A percentile compares a stretch with the other conserved stretches of the same genome.
Conservation (phyloP, 2,797 vertebrate genomes). For the Coranthus polyacanthus region DNA sequence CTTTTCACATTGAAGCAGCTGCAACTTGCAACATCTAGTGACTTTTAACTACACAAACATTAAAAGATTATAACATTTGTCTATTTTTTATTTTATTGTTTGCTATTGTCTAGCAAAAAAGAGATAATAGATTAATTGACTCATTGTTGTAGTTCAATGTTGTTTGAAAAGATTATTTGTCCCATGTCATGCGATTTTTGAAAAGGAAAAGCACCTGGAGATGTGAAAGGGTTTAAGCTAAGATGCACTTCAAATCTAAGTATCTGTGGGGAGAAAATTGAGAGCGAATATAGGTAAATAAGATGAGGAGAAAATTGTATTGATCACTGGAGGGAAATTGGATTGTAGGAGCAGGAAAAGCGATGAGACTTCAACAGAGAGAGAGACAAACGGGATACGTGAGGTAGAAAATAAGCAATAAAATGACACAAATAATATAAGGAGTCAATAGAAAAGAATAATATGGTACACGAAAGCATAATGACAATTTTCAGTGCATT, state of each 20-base stretch:
- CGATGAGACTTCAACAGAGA: constrained; percentile 14
- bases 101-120: no score
- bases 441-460: background rate
- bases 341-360: constrained; percentile 32
- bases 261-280: constrained; percentile 21
- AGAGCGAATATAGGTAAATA: constrained; percentile 37
- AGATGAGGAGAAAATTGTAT: constrained; percentile 29
- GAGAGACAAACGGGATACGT: background rate
- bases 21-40: no score
- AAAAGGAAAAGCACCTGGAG: no score
- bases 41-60: no score
- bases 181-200: no score
- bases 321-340: constrained; percentile 41
- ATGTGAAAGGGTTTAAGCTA: no score
- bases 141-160: no score
- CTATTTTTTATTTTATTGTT: no score
- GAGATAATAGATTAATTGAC: no score
- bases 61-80: no score
- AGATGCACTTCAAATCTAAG: constrained; percentile 29
- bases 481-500: background rate
- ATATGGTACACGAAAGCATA: background rate
- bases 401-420: constrained; percentile 8
- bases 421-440: constrained; percentile 5
- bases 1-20: no score
- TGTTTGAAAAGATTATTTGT: no score